phyloP scores from a whole-genome alignment of 2,888 invertebrate species.

The Sisyra terminalis region DNA sequence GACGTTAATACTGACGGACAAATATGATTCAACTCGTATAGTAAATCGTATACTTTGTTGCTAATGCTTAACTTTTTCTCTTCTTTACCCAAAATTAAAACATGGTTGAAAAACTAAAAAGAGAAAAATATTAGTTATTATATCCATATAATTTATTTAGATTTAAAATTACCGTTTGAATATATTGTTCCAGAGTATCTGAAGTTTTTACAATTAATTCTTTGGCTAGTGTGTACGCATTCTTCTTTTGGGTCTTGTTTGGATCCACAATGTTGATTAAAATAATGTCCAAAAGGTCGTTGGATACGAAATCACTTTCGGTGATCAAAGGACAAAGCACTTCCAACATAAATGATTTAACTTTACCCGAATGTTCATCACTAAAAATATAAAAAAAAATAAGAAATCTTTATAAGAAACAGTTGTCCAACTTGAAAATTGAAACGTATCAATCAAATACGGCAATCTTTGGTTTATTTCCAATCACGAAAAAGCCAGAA shows the following conservation, averaged over 20 bases:
- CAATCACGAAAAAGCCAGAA: no score
- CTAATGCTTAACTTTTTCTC: slow-evolving; percentile 65
- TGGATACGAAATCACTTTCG: slow-evolving; percentile 89
- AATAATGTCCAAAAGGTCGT: slow-evolving; percentile 85
- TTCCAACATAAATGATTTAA: slow-evolving; percentile 93
- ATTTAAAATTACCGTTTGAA: slow-evolving; percentile 60
- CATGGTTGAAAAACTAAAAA: slow-evolving; percentile 86
- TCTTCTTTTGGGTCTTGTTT: slow-evolving; percentile 72
- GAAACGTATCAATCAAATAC: no score
- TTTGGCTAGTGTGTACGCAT: slow-evolving; percentile 79
- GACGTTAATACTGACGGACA: slow-evolving; percentile 73
- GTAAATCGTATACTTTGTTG: slow-evolving; percentile 82
- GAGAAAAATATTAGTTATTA: slow-evolving; percentile 10
- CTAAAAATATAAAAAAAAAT: slow-evolving; percentile 33
- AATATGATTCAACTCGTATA: slow-evolving; percentile 90
- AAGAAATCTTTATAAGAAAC: no score
- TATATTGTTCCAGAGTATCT: slow-evolving; percentile 84
- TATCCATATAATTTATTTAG: background rate
- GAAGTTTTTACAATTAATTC: slow-evolving; percentile 84
- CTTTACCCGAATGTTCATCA: slow-evolving; percentile 90
- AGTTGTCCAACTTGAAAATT: no score
- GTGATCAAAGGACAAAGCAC: slow-evolving; percentile 87
- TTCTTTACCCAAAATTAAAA: slow-evolving; percentile 82
- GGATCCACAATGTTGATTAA: slow-evolving; percentile 91
- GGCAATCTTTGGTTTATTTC: no score